These are phyloP conservation scores for Cyprinodon variegatus DNA, from an alignment of 2,113 vertebrate genomes.

Conservation along the genomic window DNA sequence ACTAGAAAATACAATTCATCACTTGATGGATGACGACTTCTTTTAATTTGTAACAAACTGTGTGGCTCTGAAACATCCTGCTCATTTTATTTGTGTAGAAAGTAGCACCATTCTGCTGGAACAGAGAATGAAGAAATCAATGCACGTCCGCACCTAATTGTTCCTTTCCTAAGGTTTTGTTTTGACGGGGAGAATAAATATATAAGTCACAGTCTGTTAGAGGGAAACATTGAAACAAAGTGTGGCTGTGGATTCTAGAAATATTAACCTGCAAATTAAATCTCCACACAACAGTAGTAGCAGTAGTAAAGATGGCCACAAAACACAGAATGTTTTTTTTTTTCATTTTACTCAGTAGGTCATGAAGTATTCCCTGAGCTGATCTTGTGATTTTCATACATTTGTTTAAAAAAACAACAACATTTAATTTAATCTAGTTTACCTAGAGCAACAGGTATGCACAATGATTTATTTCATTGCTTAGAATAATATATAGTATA, in stretches of 20 bases:
- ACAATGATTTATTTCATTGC: background rate
- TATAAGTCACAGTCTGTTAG: slow-evolving; percentile 22
- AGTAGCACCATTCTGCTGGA: slow-evolving; percentile 37
- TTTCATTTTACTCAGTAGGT: background rate
- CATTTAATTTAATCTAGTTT: background rate
- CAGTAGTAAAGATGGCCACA: background rate
- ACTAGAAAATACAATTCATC: slow-evolving; percentile 56
- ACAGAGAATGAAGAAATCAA: slow-evolving; percentile 56
- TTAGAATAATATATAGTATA: too few relatives aligned
- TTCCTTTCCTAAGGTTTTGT: slow-evolving; percentile 46
- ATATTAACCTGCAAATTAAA: slow-evolving; percentile 30
- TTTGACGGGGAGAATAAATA: slow-evolving; percentile 57
- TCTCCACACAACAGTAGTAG: background rate
- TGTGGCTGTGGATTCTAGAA: slow-evolving; percentile 28
- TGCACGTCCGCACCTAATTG: slow-evolving; percentile 38
- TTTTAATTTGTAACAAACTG: slow-evolving; percentile 59
- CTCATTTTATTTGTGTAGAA: slow-evolving; percentile 53
- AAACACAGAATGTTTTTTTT: background rate
- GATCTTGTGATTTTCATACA: background rate
- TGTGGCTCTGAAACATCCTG: slow-evolving; percentile 41
- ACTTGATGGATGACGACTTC: slow-evolving; percentile 62
- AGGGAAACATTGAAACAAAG: slow-evolving; percentile 45
- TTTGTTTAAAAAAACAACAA: background rate
- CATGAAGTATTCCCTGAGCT: background rate
- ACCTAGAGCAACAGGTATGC: background rate